Conservation (phyloP, 1,140 invertebrate genomes). For the Habropoda laboriosa region DNA sequence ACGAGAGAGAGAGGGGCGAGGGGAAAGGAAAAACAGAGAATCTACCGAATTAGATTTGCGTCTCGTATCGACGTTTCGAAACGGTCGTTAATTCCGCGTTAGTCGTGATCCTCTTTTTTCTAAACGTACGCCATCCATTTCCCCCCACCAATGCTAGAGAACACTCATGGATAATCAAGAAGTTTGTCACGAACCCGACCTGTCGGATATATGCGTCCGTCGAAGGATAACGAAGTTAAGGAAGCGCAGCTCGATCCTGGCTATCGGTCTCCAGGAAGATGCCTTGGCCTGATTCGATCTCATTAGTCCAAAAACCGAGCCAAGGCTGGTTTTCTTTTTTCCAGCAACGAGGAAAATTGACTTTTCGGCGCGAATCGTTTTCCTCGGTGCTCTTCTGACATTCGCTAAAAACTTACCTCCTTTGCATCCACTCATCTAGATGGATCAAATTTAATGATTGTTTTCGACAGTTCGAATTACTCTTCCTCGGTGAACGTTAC, state of each 20-base stretch:
- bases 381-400: background rate
- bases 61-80: constrained; percentile 21
- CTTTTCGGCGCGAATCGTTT: background rate
- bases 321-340: background rate
- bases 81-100: constrained; percentile 13
- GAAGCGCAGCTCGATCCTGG: constrained; percentile 8
- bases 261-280: constrained; percentile 23
- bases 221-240: constrained; percentile 39
- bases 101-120: background rate
- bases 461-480: background rate
- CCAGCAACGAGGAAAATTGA: background rate
- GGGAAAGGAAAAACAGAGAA: background rate
- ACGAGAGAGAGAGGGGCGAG: too few species aligned
- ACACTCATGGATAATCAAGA: constrained; percentile 30
- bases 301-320: constrained; percentile 38
- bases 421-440: background rate
- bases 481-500: background rate
- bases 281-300: constrained; percentile 45
- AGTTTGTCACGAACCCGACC: constrained; percentile 38
- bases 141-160: too few species aligned
- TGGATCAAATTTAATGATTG: background rate
- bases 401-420: background rate
- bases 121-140: constrained; percentile 1
- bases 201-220: constrained; percentile 12
- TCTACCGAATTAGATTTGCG: background rate